phyloP scores from a whole-genome alignment of 2,113 vertebrate genomes.

The Emydura subglobosa region DNA sequence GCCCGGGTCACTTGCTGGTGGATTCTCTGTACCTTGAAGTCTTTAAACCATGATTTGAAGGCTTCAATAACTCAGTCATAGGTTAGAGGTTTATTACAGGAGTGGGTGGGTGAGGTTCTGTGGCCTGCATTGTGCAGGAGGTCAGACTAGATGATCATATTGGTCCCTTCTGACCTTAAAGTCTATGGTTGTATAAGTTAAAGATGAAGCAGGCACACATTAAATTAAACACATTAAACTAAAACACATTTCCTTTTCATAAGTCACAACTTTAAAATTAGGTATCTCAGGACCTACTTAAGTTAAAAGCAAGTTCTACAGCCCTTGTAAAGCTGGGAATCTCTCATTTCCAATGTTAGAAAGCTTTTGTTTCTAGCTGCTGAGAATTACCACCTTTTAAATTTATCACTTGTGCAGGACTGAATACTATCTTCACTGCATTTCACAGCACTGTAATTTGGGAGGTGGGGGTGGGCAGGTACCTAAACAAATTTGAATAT shows the following conservation, averaged over 20 bases:
- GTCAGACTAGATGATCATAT: too few species aligned
- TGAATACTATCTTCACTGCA: accelerated
- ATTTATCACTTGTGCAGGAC: accelerated
- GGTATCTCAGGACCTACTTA: background rate
- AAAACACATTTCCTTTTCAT: background rate
- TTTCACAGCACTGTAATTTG: background rate
- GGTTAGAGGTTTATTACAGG: too few species aligned
- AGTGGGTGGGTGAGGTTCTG: too few species aligned
- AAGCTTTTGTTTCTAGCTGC: background rate
- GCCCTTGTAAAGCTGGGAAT: background rate
- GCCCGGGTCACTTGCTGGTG: too few species aligned
- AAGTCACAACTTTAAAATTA: background rate
- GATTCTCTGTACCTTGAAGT: too few species aligned
- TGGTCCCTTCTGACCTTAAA: too few species aligned
- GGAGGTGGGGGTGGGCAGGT: background rate
- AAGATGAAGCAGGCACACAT: background rate
- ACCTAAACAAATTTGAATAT: background rate
- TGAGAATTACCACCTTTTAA: background rate
- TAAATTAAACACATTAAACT: background rate
- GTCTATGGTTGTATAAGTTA: background rate
- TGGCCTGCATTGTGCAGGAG: too few species aligned
- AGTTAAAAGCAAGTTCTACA: background rate
- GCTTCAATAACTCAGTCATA: too few species aligned
- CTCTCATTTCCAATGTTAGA: background rate
- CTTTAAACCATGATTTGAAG: too few species aligned